Evolutionary conservation across 2,113 vertebrate species (phyloP).

Genomic region (Protomyctophum bolini): DNA sequence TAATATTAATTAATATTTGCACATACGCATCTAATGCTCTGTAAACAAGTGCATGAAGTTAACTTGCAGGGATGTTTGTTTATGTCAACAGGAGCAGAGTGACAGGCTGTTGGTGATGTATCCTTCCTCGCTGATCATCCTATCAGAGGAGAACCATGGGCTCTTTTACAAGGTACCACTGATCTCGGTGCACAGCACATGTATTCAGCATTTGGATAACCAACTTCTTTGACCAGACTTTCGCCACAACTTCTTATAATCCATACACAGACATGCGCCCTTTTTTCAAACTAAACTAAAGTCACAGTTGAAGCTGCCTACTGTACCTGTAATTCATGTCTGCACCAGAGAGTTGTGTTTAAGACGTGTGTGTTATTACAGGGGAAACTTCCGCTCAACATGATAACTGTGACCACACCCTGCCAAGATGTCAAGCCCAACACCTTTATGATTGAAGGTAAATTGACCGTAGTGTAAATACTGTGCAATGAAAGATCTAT

Average conservation of each 20-base stretch:
- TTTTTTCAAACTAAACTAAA: background rate
- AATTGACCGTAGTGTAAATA: background rate
- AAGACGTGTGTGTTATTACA: conserved; percentile 64
- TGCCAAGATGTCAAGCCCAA: conserved; percentile 86
- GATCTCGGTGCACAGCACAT: background rate
- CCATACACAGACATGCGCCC: background rate
- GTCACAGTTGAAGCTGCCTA: background rate
- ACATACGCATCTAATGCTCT: background rate
- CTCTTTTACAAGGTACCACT: conserved; percentile 89
- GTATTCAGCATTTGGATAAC: background rate
- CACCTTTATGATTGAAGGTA: conserved; percentile 95
- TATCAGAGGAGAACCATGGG: conserved; percentile 83
- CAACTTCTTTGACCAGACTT: background rate
- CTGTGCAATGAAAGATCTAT: conserved; percentile 2
- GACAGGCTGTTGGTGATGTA: conserved; percentile 91
- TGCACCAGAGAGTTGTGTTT: conserved; percentile 22
- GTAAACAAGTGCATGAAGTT: background rate
- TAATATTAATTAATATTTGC: too few relatives aligned
- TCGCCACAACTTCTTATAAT: background rate
- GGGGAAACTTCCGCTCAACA: conserved; percentile 94
- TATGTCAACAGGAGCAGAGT: conserved; percentile 85
- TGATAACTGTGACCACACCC: conserved; percentile 87
- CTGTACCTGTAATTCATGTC: conserved; percentile 1
- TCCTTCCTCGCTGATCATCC: conserved; percentile 87
- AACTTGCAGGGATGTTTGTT: conserved; percentile 14